Evolutionary conservation across 2,113 vertebrate genomes (phyloP), one percentile per base, ranked within the genome.

Genomic region (Anser brachyrhynchus): DNA sequence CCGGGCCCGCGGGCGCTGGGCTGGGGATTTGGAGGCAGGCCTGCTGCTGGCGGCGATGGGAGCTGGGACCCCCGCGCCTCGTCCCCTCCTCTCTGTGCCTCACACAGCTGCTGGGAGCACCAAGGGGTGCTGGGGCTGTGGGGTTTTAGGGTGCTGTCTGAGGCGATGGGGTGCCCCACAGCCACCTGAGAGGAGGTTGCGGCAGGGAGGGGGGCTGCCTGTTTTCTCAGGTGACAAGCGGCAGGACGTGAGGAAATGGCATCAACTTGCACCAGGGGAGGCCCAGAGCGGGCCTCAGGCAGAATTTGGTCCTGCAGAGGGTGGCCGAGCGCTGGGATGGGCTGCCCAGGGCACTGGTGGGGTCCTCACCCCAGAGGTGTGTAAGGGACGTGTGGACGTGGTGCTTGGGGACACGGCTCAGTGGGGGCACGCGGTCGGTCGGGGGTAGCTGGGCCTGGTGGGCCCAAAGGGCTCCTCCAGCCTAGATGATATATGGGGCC

Each of bases 51-150:
- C 13, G 4, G 51, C 51, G 13, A 25, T 2, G 10, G 23, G 71
- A 75, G 51, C 65, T 43, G 46, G 22, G 51, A 54, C 22, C 44
- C 61, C 1, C 1, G 74, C 13, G 6, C 31, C 23, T 79, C 15
- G 16, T 4, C 11, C 23, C 35, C 2, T 1, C 49, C 35, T 66
- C 51, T 54, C 49, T 3, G 0, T 2, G 71, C 52, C 66, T 46
- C 8, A 28, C 35, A 11, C 1, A 0, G 39, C 74, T 43, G 67
- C 64, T 20, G 33, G 28, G 43, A 1, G 1, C 37, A 28, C 21
- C 23, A 28, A 23, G 39, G 39, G 51, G 51, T 25, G 51, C 66
- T 66, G 44, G 0, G 3, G 52, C 58, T 41, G 26, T 5, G 21
- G 35, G 52, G 26, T 16, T 20, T 15, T 20, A 2, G 6, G 33